Evolutionary conservation across 2,113 vertebrate species (phyloP), one percentile per base, ranked within the genome.

Genomic region (Miniopterus natalensis): DNA sequence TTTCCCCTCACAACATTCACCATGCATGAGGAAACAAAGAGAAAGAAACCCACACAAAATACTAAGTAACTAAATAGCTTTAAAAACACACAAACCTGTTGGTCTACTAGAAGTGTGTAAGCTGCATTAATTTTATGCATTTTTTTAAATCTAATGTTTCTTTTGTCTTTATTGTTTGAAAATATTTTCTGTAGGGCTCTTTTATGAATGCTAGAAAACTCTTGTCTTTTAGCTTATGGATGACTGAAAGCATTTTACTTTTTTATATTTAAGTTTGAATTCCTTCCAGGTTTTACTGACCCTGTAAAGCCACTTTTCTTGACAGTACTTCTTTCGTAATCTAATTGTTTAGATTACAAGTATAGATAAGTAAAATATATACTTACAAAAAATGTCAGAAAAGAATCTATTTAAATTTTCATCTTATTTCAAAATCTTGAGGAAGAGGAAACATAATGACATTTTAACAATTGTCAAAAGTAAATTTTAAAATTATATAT

Each of bases 361-460:
- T 73, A 59, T 36, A 51, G 12, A 51, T 61, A 81, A 86, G 5
- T 61, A 59, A 74, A 73, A 61, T 70, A 49, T 12, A 63, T 11
- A 61, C 42, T 53, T 77, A 65, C 27, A 14, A 88, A 73, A 15
- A 13, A 57, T 65, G 1, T 13, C 45, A 86, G 21, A 9, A 49
- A 91, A 87, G 55, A 25, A 42, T 78, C 3, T 23, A 27, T 65
- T 92, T 94, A 70, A 78, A 88, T 81, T 75, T 84, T 36, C 23
- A 53, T 21, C 0, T n/a, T 51, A 42, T 65, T 71, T 55, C 17
- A 68, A 85, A 29, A 75, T 36, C 5, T 6, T 27, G 14, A 59
- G 14, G 40, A 83, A 13, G 12, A 86, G 8, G 8, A 70, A 80
- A 20, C 3, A 1, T n/a, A 80, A 74, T 2, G 9, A 49, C 12